Conservation (phyloP, 1,140 invertebrate genomes). For the Bombus difficillimus region DNA sequence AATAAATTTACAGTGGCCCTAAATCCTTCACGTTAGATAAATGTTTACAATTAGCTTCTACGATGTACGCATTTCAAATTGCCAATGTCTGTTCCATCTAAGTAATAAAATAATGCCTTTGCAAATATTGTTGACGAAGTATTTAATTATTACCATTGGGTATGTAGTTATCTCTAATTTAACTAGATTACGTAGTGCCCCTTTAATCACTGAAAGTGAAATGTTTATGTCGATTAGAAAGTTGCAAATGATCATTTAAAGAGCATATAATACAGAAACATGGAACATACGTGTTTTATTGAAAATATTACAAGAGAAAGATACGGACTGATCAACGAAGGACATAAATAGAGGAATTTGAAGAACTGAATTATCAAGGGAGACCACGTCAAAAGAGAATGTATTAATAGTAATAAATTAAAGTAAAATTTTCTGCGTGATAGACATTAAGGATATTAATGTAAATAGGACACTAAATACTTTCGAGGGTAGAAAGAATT, state of each 20-base stretch:
- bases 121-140: background rate
- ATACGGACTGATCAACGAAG: background rate
- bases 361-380: background rate
- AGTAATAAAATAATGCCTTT: constrained; percentile 49
- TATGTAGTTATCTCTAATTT: no score
- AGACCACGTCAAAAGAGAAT: background rate
- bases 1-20: constrained; percentile 76
- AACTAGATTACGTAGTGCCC: no score
- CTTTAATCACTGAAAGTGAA: no score
- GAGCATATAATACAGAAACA: no score
- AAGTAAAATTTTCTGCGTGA: background rate
- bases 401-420: background rate
- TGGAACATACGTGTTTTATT: background rate
- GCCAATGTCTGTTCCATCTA: constrained; percentile 14
- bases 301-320: background rate
- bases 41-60: constrained; percentile 75
- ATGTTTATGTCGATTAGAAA: no score
- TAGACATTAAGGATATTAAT: background rate
- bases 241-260: no score
- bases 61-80: constrained; percentile 39
- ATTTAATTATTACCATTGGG: no score
- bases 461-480: background rate
- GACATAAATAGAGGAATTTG: background rate
- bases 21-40: constrained; percentile 77
- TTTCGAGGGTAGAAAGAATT: background rate